A percentile compares a stretch with the other conserved stretches of the same genome.
These are phyloP conservation scores for Rhingia rostrata DNA, from an alignment of 2,888 invertebrate species.

Conservation along the genomic window DNA sequence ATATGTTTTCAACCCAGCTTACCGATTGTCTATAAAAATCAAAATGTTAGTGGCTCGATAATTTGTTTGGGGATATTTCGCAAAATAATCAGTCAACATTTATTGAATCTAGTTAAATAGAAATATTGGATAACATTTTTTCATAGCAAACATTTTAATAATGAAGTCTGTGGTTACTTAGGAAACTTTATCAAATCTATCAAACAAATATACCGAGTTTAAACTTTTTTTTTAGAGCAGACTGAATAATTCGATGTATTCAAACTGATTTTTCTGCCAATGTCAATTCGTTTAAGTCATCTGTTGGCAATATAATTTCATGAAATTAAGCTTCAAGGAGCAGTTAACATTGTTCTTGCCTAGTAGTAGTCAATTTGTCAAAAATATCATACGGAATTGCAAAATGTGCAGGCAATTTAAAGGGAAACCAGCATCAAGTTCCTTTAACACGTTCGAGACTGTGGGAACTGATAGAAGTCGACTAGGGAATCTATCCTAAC, in stretches of 20 bases:
- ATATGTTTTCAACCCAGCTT: slow-evolving; percentile 22
- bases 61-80: too few relatives aligned
- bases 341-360: slow-evolving; percentile 29
- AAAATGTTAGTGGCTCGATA: background rate
- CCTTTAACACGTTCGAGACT: slow-evolving; percentile 42
- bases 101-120: too few relatives aligned
- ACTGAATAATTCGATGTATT: background rate
- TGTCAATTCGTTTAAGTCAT: slow-evolving; percentile 10
- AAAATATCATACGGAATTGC: slow-evolving; percentile 20
- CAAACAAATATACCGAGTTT: slow-evolving; percentile 21
- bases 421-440: slow-evolving; percentile 30
- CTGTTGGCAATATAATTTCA: slow-evolving; percentile 23
- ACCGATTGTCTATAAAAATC: background rate
- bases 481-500: too few relatives aligned
- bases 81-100: too few relatives aligned
- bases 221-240: slow-evolving; percentile 25
- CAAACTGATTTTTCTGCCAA: slow-evolving; percentile 35
- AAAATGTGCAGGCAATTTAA: slow-evolving; percentile 11
- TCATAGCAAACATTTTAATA: background rate
- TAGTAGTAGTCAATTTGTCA: slow-evolving; percentile 32
- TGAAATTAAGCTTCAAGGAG: slow-evolving; percentile 37
- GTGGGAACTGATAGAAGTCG: slow-evolving; percentile 39
- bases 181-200: too few relatives aligned
- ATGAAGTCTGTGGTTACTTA: slow-evolving; percentile 12
- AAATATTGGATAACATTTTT: too few relatives aligned